Percentiles rank a stretch among this genome's conserved stretches.
These are phyloP conservation scores for Okapia johnstoni DNA, from an alignment of 2,113 vertebrate species.

Conservation along the genomic window DNA sequence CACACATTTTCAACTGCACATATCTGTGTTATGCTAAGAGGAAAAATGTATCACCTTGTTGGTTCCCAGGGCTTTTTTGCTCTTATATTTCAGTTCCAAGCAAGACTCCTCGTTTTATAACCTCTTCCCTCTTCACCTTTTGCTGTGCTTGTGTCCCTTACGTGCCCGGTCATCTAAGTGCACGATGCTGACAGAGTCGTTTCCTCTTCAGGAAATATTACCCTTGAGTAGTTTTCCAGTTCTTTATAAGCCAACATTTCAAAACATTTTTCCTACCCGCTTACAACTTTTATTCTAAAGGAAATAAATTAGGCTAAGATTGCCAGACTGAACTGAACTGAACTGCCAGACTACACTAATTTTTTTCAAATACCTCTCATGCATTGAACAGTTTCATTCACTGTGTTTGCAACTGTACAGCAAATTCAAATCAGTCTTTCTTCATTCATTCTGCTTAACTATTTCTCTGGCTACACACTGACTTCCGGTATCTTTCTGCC, in stretches of 20 bases:
- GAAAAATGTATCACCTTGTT: neutral
- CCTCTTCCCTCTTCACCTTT: neutral
- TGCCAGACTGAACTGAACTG: too few species aligned
- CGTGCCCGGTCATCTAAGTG: neutral
- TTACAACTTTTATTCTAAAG: constrained; percentile 54
- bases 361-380: neutral
- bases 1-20: neutral
- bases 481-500: neutral
- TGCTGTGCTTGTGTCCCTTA: neutral
- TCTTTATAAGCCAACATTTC: neutral
- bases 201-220: constrained; percentile 36
- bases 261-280: constrained; percentile 33
- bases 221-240: neutral
- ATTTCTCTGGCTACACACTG: neutral
- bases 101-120: neutral
- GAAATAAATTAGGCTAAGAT: neutral
- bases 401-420: neutral
- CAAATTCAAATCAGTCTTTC: neutral
- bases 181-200: neutral
- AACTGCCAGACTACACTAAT: neutral
- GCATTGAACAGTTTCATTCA: neutral
- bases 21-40: neutral
- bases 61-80: neutral
- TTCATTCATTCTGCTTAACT: neutral
- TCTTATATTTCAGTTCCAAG: neutral